A percentile compares a stretch with the other conserved stretches of the same genome.
phyloP scores from a whole-genome alignment of 2,888 invertebrate species.

The Cosmopolites sordidus region DNA sequence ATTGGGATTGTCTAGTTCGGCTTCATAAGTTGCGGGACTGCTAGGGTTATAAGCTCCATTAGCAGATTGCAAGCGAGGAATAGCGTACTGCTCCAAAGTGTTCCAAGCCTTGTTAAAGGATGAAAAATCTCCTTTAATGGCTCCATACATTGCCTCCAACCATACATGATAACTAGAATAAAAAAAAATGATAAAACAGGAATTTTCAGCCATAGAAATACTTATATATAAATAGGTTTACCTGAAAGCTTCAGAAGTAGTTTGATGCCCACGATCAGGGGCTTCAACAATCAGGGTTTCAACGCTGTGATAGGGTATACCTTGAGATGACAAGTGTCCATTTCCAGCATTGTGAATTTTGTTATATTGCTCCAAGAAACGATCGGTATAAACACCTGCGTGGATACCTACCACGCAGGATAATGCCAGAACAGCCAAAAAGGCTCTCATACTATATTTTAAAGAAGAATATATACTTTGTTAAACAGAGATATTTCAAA shows the following conservation, averaged over 20 bases:
- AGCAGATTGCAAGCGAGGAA: slow-evolving; percentile 30
- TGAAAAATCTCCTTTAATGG: slow-evolving; percentile 30
- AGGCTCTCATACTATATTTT: not conserved
- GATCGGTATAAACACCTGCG: slow-evolving; percentile 29
- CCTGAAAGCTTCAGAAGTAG: slow-evolving; percentile 33
- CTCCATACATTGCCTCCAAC: slow-evolving; percentile 32
- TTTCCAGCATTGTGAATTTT: slow-evolving; percentile 29
- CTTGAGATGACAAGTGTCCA: slow-evolving; percentile 33
- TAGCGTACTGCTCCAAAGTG: slow-evolving; percentile 30
- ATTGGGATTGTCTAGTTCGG: slow-evolving; percentile 29
- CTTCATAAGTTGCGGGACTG: slow-evolving; percentile 30
- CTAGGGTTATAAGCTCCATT: slow-evolving; percentile 28
- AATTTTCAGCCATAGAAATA: not conserved
- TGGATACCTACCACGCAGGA: slow-evolving; percentile 25
- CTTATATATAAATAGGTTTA: too few species aligned
- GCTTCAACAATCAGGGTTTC: slow-evolving; percentile 34
- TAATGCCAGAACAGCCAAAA: slow-evolving; percentile 18
- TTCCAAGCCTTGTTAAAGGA: slow-evolving; percentile 32
- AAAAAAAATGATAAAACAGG: not conserved
- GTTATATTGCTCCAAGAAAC: slow-evolving; percentile 31
- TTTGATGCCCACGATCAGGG: slow-evolving; percentile 33
- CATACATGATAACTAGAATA: slow-evolving; percentile 28
- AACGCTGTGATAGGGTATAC: slow-evolving; percentile 32
- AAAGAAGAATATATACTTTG: too few species aligned
- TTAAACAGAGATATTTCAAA: too few species aligned